phyloP scores from a whole-genome alignment of 30 jellyfish, hydroid and myxozoan species.

The Hydractinia symbiolongicarpus region DNA sequence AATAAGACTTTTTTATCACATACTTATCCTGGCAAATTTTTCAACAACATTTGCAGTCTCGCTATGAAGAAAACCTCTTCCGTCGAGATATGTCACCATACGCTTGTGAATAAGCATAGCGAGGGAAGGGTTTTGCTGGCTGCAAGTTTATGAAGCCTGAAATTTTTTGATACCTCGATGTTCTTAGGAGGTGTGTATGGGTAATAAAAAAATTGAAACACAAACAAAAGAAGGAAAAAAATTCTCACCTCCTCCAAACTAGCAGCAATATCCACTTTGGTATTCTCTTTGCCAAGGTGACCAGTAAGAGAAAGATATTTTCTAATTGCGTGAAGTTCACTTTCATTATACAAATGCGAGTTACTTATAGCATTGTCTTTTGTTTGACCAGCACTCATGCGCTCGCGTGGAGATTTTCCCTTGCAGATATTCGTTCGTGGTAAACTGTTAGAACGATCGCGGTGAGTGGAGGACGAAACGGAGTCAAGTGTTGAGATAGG shows the following conservation, averaged over 20 bases:
- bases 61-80: too few relatives aligned
- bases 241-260: slow-evolving; percentile 3
- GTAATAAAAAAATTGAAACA: too few relatives aligned
- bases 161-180: too few relatives aligned
- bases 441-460: not conserved
- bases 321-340: slow-evolving; percentile 15
- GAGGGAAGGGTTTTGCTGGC: too few relatives aligned
- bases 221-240: not conserved
- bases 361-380: not conserved
- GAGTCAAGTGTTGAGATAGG: slow-evolving; percentile 62
- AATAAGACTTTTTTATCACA: too few relatives aligned
- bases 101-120: too few relatives aligned
- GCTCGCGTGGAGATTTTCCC: not conserved
- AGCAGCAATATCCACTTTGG: not conserved
- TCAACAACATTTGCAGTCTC: too few relatives aligned
- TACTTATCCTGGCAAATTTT: too few relatives aligned
- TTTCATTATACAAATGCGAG: not conserved
- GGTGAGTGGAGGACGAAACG: slow-evolving; percentile 23
- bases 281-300: not conserved
- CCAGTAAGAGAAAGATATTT: not conserved
- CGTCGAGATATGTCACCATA: too few relatives aligned
- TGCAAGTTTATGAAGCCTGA: too few relatives aligned
- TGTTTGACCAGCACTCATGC: slow-evolving; percentile 20
- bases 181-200: too few relatives aligned
- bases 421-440: not conserved